These are phyloP conservation scores for Drosophila paracracens DNA, from an alignment of 2,888 invertebrate species.

Conservation along the genomic window DNA sequence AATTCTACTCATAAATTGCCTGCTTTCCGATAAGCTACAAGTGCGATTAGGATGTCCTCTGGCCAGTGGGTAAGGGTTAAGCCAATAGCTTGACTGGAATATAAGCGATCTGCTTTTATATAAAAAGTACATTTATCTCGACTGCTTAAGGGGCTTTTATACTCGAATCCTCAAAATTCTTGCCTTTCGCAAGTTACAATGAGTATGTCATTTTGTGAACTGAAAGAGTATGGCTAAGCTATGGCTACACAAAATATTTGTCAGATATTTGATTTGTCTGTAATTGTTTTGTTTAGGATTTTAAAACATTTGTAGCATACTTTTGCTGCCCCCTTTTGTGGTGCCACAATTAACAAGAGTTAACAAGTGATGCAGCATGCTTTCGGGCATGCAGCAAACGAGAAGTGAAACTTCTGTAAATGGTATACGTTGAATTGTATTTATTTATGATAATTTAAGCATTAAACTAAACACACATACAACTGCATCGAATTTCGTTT, in stretches of 20 bases:
- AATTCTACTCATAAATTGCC: neutral
- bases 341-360: too few species aligned
- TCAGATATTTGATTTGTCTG: neutral
- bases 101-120: neutral
- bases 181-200: neutral
- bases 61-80: neutral
- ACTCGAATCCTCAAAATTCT: neutral
- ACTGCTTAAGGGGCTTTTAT: neutral
- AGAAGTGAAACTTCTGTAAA: neutral
- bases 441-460: conserved; percentile 58
- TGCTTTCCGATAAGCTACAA: neutral
- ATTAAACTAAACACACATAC: conserved; percentile 62
- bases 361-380: neutral
- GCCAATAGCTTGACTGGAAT: neutral
- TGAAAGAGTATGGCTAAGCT: neutral
- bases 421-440: conserved; percentile 52
- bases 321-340: neutral
- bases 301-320: neutral
- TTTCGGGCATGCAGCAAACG: neutral
- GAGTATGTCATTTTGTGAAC: neutral
- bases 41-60: neutral
- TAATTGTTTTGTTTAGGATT: neutral
- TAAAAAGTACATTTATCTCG: neutral
- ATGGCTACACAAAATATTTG: neutral
- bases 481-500: conserved; percentile 58